Percentiles rank a stretch among this genome's conserved stretches.
phyloP scores from a whole-genome alignment of 2,888 invertebrate genomes.

The Macrophya annulata region DNA sequence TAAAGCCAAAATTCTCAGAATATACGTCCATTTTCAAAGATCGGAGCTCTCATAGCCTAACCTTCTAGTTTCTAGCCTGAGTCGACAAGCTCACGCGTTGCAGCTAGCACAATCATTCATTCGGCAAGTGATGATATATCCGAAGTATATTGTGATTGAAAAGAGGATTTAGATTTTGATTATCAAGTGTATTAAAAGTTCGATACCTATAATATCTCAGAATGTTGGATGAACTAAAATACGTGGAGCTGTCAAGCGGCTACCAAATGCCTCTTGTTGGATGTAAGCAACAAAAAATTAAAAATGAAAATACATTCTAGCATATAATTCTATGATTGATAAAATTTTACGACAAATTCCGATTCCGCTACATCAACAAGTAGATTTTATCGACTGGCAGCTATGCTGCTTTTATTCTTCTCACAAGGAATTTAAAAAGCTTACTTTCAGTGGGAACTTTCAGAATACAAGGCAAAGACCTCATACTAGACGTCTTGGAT shows the following conservation, averaged over 20 bases:
- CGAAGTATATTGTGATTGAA: constrained; percentile 4
- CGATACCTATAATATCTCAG: neutral
- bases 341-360: neutral
- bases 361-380: neutral
- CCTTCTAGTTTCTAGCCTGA: constrained; percentile 27
- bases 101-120: neutral
- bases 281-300: constrained; percentile 78
- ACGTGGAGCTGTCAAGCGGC: constrained; percentile 78
- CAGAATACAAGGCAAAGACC: constrained; percentile 81
- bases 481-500: constrained; percentile 82
- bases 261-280: constrained; percentile 82
- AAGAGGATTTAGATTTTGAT: neutral
- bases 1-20: neutral
- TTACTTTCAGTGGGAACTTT: constrained; percentile 85
- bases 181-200: neutral
- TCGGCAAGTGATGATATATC: neutral
- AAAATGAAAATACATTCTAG: constrained; percentile 34
- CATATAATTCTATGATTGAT: neutral
- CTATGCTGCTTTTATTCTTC: constrained; percentile 33
- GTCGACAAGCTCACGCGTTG: neutral
- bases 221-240: constrained; percentile 57
- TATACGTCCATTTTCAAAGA: neutral
- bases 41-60: neutral
- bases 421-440: neutral
- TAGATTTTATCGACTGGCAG: neutral